These are phyloP conservation scores for Sphenopsis melanotis DNA, from an alignment of 2,797 vertebrate genomes.

Conservation along the genomic window DNA sequence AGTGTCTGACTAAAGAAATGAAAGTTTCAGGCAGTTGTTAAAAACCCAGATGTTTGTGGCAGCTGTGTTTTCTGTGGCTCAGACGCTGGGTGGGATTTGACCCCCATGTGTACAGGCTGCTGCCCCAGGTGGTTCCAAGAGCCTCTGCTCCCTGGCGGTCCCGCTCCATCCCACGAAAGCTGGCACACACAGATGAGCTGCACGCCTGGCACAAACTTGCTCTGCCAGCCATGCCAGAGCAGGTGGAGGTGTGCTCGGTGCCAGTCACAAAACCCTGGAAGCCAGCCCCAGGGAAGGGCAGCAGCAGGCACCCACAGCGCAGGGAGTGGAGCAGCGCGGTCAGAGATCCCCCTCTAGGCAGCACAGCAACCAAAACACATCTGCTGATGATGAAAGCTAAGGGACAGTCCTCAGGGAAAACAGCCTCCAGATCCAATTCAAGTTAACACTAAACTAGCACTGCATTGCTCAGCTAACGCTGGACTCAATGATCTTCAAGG, in stretches of 20 bases:
- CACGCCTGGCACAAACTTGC: background rate
- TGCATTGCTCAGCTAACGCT: background rate
- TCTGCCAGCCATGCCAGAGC: background rate
- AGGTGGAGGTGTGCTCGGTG: background rate
- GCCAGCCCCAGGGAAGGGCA: accelerated
- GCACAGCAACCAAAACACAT: accelerated
- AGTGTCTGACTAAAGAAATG: background rate
- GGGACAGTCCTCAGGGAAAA: background rate
- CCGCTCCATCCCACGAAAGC: accelerated
- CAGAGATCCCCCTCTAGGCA: background rate
- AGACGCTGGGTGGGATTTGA: background rate
- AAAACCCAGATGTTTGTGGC: background rate
- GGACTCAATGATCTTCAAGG: background rate
- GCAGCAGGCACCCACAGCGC: accelerated
- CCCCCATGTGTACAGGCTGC: accelerated
- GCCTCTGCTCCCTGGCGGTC: accelerated
- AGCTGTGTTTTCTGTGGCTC: background rate
- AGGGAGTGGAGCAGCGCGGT: accelerated
- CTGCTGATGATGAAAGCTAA: background rate
- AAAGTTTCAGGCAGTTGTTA: background rate
- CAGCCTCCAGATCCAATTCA: background rate
- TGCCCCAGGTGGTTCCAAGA: accelerated
- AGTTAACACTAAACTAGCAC: background rate
- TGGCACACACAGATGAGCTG: accelerated
- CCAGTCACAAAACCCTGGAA: background rate